Conservation (phyloP, 2,888 invertebrate species). For the Noctua comes region DNA sequence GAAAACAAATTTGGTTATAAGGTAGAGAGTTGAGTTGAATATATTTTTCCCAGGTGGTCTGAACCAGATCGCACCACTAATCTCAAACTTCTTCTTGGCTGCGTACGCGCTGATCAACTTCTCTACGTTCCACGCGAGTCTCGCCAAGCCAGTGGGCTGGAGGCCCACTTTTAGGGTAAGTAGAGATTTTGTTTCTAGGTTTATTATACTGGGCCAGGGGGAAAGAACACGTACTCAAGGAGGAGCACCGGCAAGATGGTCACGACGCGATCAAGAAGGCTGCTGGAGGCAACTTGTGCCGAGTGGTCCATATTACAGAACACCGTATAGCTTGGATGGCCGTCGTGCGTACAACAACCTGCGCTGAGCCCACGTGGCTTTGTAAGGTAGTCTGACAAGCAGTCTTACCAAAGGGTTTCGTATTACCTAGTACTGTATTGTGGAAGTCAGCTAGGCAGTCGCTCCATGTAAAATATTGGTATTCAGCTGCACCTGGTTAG, state of each 20-base stretch:
- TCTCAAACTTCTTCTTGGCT: slow-evolving; percentile 98
- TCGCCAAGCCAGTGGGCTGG: slow-evolving; percentile 97
- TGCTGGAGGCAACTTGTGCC: background rate
- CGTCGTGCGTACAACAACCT: too few relatives aligned
- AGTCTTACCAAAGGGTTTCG: background rate
- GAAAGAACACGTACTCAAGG: background rate
- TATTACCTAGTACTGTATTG: background rate
- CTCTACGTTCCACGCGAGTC: slow-evolving; percentile 97
- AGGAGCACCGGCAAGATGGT: background rate
- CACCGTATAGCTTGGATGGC: background rate
- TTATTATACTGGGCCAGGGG: background rate
- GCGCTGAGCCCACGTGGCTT: too few relatives aligned
- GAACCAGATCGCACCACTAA: slow-evolving; percentile 97
- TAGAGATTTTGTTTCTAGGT: background rate
- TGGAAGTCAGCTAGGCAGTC: background rate
- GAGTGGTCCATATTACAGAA: background rate
- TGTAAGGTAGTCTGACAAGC: too few relatives aligned
- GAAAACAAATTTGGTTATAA: background rate
- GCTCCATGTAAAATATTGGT: background rate
- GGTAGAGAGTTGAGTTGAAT: background rate
- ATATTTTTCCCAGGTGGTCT: slow-evolving; percentile 92
- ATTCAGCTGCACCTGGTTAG: background rate
- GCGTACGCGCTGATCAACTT: slow-evolving; percentile 98
- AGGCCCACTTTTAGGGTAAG: slow-evolving; percentile 96
- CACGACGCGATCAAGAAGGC: background rate